Evolutionary conservation across 2,888 invertebrate species (phyloP), one percentile per base, ranked within the genome.

Genomic region (Hipparchia semele): DNA sequence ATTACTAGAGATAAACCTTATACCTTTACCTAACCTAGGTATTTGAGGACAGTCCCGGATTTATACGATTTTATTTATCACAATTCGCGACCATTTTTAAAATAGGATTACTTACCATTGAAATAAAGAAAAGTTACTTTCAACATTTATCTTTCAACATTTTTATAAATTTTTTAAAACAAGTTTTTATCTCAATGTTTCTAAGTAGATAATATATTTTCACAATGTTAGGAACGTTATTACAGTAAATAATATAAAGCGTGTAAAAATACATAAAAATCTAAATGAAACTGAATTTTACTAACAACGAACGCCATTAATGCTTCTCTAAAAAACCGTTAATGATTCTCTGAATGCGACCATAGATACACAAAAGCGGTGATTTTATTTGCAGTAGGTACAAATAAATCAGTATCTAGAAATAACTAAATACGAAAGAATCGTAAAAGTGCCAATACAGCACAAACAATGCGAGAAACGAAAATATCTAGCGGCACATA

Each of bases 381-480:
- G 4, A 64, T 70, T 67, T 65, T 59, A 13, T 8, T 8, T 8
- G 8, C 56, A 2, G 58, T 58, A 58, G 58, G 23, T n/a, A 56
- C 6, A 54, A 68, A 69, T 74, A 69, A 67, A 74, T 70, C 58
- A 70, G 67, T 67, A 62, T 60, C 54, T 56, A 39, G 51, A 45
- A 33, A 70, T 45, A 58, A 45, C 62, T 58, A 72, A 72, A 39
- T 39, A 72, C 69, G 60, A 53, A 70, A 58, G 39, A 67, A 56
- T 70, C 69, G 62, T 64, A 72, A 74, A 74, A 72, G 69, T 69
- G 74, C 51, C 74, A 69, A 72, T 72, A 51, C 59, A 51, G 51
- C 66, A 54, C 23, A 69, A 72, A 69, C 65, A 69, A 54, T 72
- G 64, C 64, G 64, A 13, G 66, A 58, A 54, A 67, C 70, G n/a